phyloP scores from a whole-genome alignment of 1,140 invertebrate genomes.

The Mylabris phalerata region DNA sequence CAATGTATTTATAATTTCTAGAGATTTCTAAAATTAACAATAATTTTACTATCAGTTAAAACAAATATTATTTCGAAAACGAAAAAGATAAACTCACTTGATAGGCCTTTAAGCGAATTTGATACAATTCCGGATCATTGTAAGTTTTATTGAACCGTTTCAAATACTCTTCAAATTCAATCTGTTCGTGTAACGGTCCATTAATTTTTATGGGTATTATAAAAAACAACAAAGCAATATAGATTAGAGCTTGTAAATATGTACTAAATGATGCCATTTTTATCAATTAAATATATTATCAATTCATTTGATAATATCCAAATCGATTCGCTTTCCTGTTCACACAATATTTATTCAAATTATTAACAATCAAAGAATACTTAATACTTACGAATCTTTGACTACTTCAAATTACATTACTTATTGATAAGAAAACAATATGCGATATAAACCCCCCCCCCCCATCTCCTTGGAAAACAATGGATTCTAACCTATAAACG shows the following conservation, averaged over 20 bases:
- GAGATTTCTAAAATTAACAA: constrained; percentile 21
- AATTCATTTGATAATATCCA: too few relatives aligned
- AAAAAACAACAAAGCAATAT: constrained; percentile 46
- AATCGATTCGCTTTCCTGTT: too few relatives aligned
- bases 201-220: constrained; percentile 46
- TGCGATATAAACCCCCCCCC: too few relatives aligned
- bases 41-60: neutral
- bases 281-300: neutral
- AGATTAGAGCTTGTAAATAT: constrained; percentile 4
- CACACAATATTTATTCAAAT: too few relatives aligned
- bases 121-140: constrained; percentile 50
- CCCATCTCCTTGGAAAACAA: too few relatives aligned
- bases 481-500: too few relatives aligned
- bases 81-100: constrained; percentile 47
- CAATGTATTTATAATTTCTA: constrained; percentile 48
- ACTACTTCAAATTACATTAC: too few relatives aligned
- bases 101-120: constrained; percentile 55
- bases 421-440: too few relatives aligned
- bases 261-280: constrained; percentile 4
- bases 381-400: too few relatives aligned
- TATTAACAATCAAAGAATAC: too few relatives aligned
- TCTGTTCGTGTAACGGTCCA: constrained; percentile 33
- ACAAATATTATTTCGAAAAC: constrained; percentile 7
- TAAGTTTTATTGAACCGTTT: constrained; percentile 63
- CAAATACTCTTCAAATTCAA: constrained; percentile 56